Evolutionary conservation across 2,797 vertebrate species (phyloP), one percentile per base, ranked within the genome.

Genomic region (Peromyscus nudipes): DNA sequence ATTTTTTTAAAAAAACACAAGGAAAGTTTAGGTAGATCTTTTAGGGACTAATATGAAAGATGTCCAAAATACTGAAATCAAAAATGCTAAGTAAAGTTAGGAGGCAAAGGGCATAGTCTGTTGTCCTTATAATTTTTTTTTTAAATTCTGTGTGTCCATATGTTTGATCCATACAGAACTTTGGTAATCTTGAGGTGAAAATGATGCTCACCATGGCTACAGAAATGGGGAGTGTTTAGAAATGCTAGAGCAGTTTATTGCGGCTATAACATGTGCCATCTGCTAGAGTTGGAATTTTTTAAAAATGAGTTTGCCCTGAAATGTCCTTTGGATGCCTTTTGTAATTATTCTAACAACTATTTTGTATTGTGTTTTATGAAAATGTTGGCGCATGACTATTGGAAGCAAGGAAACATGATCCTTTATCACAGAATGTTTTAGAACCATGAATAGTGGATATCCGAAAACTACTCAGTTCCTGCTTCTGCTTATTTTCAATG

Each of bases 321-420:
- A 52, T 83, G 19, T 91, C 16, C n/a, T 90, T 81, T 79, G 34
- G 0, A 7, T 77, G 12, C 31, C 84, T 79, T 95, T 85, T 88
- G 40, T 86, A 79, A 79, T 96, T 81, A 57, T 92, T n/a, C 57
- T 73, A 76, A 31, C 57, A 89, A 93, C 83, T 87, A 40, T 21
- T 87, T 91, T 92, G 79, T 73, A 60, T 40, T 87, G 14, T n/a
- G 60, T 91, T 96, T 88, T 94, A 79, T 1, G 40, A 77, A 96
- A 92, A 43, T 89, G 55, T 46, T 85, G 21, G 62, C 17, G 62
- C 31, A 27, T 79, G 31, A 83, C 57, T 57, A 85, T 27, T 95
- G 62, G 62, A 93, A 81, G 94, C 84, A 84, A 95, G 40, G 14
- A 85, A 96, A 94, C 62, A 76, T 23, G 62, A 29, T 88, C 77